Evolutionary conservation across 2,888 invertebrate species (phyloP).

Genomic region (Alsophila aescularia): DNA sequence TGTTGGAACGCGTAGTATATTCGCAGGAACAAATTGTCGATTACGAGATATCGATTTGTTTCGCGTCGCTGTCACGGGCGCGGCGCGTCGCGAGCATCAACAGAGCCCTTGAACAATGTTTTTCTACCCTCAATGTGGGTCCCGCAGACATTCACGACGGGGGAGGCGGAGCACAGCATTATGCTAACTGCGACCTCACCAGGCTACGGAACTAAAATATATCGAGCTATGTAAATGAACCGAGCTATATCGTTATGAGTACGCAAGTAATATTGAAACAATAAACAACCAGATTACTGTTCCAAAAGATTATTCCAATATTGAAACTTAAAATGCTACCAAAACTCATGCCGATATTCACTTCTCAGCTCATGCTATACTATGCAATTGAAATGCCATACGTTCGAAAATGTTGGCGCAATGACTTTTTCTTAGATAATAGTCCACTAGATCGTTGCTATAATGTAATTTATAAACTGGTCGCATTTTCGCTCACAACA

Average conservation of each 20-base stretch:
- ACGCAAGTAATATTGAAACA: too few species aligned
- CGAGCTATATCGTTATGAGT: neutral
- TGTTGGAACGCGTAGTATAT: conserved; percentile 50
- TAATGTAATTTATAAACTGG: conserved; percentile 44
- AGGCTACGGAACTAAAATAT: conserved; percentile 12
- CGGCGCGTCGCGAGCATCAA: conserved; percentile 65
- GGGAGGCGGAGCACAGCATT: conserved; percentile 21
- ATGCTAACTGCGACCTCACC: conserved; percentile 26
- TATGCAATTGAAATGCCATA: neutral
- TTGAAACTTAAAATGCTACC: neutral
- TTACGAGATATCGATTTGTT: conserved; percentile 69
- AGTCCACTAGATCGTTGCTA: conserved; percentile 16
- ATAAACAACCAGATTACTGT: neutral
- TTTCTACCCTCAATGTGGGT: conserved; percentile 46
- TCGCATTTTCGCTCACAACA: conserved; percentile 57
- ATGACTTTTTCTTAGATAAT: conserved; percentile 21
- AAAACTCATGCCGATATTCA: neutral
- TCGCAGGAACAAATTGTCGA: conserved; percentile 61
- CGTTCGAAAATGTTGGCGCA: neutral
- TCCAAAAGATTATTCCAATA: neutral
- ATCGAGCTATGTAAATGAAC: conserved; percentile 1
- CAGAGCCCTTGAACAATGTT: conserved; percentile 54
- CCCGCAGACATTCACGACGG: conserved; percentile 30
- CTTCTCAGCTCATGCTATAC: neutral
- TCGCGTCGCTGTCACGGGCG: conserved; percentile 49